Percentiles rank a stretch among this genome's conserved stretches.
phyloP scores from a whole-genome alignment of 92 coral and sea anemone species.

The Paragorgia papillata region DNA sequence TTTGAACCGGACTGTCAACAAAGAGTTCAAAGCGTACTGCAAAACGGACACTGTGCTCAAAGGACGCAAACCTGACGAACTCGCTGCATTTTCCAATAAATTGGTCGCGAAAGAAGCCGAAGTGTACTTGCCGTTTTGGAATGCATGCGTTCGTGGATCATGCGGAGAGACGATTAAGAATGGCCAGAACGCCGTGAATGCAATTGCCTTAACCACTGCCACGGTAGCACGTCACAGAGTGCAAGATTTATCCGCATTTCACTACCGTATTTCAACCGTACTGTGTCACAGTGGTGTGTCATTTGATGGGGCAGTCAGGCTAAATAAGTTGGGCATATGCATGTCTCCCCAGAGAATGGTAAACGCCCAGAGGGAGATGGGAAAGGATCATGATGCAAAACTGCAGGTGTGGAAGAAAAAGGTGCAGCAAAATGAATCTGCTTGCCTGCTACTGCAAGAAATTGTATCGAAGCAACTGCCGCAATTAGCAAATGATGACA shows the following conservation, averaged over 20 bases:
- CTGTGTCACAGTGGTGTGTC: constrained; percentile 20
- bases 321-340: constrained; percentile 12
- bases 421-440: constrained; percentile 14
- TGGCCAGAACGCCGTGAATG: constrained; percentile 2
- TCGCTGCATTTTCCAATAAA: no score
- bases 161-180: no score
- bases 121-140: no score
- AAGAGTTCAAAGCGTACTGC: no score
- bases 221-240: constrained; percentile 44
- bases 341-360: constrained; percentile 44
- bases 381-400: constrained; percentile 6
- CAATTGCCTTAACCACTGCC: constrained; percentile 46
- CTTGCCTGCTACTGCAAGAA: constrained; percentile 20
- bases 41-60: no score
- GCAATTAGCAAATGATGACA: constrained; percentile 37
- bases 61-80: no score
- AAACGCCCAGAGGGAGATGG: constrained; percentile 35
- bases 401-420: constrained; percentile 15
- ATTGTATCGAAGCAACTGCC: constrained; percentile 41
- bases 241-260: constrained; percentile 39
- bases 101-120: no score
- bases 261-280: constrained; percentile 29
- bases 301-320: constrained; percentile 17
- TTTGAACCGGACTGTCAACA: no score
- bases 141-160: no score